Conservation (phyloP, 2,888 invertebrate genomes). For the Oscheius myriophilus region DNA sequence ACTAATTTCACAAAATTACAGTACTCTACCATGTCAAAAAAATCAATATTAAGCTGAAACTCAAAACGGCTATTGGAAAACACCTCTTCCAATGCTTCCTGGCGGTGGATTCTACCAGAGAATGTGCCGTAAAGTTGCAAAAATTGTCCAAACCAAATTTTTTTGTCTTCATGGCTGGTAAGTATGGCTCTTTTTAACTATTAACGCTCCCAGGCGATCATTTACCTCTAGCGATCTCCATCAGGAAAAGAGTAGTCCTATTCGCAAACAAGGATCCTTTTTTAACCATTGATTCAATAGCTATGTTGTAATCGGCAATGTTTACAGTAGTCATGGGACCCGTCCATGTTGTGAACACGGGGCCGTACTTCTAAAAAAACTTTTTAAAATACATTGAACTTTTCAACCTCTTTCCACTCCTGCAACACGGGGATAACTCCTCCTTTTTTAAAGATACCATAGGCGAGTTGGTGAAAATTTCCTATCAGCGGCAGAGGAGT, state of each 20-base stretch:
- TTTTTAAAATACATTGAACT: too few relatives aligned
- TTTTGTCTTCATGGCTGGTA: too few relatives aligned
- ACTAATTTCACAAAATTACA: not conserved
- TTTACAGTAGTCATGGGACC: constrained; percentile 41
- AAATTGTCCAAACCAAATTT: too few relatives aligned
- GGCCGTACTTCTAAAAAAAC: constrained; percentile 31
- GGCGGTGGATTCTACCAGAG: too few relatives aligned
- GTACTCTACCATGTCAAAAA: too few relatives aligned
- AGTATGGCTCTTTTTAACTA: too few relatives aligned
- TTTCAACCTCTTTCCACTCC: constrained; percentile 32
- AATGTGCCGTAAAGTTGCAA: too few relatives aligned
- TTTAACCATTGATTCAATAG: constrained; percentile 35
- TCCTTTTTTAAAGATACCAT: constrained; percentile 22
- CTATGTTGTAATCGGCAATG: constrained; percentile 41
- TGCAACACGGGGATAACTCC: constrained; percentile 26
- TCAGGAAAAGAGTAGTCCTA: not conserved
- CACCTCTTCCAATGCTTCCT: too few relatives aligned
- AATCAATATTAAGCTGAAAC: too few relatives aligned
- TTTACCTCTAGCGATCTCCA: too few relatives aligned
- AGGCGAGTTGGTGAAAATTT: constrained; percentile 38
- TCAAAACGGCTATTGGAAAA: too few relatives aligned
- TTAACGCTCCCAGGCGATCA: too few relatives aligned
- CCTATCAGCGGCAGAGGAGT: constrained; percentile 41
- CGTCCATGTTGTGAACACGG: constrained; percentile 46
- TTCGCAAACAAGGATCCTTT: constrained; percentile 18